These are phyloP conservation scores for Falco rusticolus DNA, from an alignment of 2,797 vertebrate genomes.

Conservation along the genomic window DNA sequence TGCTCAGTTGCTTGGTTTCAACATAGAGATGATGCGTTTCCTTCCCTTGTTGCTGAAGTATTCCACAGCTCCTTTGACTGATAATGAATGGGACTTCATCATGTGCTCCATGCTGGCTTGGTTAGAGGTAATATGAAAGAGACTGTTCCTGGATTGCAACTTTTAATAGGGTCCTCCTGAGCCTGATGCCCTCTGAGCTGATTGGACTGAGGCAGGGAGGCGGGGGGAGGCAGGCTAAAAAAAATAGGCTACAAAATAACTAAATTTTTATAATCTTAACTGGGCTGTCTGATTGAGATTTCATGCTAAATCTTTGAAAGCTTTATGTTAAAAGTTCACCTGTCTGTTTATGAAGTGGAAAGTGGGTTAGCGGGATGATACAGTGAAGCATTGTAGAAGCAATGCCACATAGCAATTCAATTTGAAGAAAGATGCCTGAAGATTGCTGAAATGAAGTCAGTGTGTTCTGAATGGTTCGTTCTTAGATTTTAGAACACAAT, in stretches of 20 bases:
- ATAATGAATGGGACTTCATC: conserved; percentile 93
- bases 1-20: conserved; percentile 83
- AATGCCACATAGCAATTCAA: not conserved
- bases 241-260: not conserved
- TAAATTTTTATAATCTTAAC: not conserved
- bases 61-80: conserved; percentile 76
- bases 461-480: not conserved
- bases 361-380: not conserved
- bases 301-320: not conserved
- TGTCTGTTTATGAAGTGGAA: not conserved
- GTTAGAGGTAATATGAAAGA: conserved; percentile 86
- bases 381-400: not conserved
- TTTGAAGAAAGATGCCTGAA: not conserved
- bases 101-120: conserved; percentile 95
- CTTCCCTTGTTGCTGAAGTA: conserved; percentile 85
- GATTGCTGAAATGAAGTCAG: not conserved
- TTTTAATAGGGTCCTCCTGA: not conserved
- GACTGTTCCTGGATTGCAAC: not conserved
- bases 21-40: conserved; percentile 91
- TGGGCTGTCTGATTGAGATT: not conserved
- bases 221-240: not conserved
- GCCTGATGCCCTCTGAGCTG: not conserved
- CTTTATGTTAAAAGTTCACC: not conserved
- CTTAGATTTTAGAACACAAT: not conserved
- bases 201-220: not conserved